A percentile compares a stretch with the other conserved stretches of the same genome.
Conservation (phyloP, 2,888 invertebrate species). For the Gortyna flavago region DNA sequence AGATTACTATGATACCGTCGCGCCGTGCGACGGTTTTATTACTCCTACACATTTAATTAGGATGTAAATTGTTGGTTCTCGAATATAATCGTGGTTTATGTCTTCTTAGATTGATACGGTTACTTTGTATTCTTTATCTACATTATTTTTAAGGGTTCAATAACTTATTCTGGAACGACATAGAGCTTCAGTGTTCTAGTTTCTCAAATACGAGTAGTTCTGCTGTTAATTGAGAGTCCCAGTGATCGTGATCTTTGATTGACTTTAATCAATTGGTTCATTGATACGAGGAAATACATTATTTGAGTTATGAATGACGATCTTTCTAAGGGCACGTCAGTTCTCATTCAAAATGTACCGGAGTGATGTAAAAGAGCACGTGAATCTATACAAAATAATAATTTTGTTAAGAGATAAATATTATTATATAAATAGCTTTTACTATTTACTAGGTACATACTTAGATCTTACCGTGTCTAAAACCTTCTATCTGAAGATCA, state of each 20-base stretch:
- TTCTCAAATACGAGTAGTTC: slow-evolving; percentile 33
- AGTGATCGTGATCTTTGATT: slow-evolving; percentile 67
- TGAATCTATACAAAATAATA: background rate
- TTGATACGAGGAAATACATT: slow-evolving; percentile 59
- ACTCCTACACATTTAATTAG: slow-evolving; percentile 77
- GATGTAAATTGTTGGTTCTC: slow-evolving; percentile 71
- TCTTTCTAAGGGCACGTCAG: slow-evolving; percentile 37
- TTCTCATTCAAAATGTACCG: slow-evolving; percentile 36
- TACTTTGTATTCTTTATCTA: slow-evolving; percentile 37
- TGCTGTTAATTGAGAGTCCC: slow-evolving; percentile 48
- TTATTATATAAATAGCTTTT: background rate
- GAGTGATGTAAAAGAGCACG: slow-evolving; percentile 1
- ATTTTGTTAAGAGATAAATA: background rate
- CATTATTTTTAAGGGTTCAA: slow-evolving; percentile 28
- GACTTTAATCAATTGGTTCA: slow-evolving; percentile 65
- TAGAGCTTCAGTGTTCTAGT: slow-evolving; percentile 21
- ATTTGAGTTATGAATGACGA: slow-evolving; percentile 57
- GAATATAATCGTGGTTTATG: slow-evolving; percentile 55
- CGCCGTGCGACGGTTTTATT: slow-evolving; percentile 80
- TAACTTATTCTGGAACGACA: background rate
- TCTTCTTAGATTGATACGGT: slow-evolving; percentile 47
- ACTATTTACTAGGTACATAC: background rate
- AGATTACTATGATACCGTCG: slow-evolving; percentile 83
- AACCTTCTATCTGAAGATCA: background rate
- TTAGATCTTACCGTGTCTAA: background rate